These are phyloP conservation scores for Scrobipalpa atriplicella DNA, from an alignment of 2,888 invertebrate genomes.

Conservation along the genomic window DNA sequence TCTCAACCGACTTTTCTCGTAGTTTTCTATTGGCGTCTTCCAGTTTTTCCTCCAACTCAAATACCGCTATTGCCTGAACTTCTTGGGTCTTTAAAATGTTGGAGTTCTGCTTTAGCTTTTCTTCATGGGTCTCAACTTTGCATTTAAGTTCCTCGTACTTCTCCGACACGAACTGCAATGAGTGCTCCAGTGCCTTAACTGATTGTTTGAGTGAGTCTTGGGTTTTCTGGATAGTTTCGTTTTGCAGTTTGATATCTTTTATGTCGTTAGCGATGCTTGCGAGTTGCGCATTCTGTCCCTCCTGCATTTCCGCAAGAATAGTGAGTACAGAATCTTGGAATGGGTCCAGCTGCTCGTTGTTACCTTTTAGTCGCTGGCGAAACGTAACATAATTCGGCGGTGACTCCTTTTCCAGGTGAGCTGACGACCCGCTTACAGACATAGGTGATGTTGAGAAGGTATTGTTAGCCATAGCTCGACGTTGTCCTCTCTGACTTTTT, in stretches of 20 bases:
- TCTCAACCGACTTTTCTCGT: neutral
- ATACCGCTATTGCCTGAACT: neutral
- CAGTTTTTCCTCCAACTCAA: neutral
- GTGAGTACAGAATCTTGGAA: conserved; percentile 1
- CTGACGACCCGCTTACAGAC: neutral
- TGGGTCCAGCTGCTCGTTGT: neutral
- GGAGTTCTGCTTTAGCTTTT: neutral
- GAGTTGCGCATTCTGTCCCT: neutral
- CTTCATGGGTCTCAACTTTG: neutral
- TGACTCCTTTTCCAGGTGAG: neutral
- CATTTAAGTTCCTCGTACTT: neutral
- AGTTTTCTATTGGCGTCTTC: conserved; percentile 7
- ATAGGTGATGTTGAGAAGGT: neutral
- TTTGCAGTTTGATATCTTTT: neutral
- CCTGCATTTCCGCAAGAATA: neutral
- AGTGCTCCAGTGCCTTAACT: neutral
- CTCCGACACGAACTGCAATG: neutral
- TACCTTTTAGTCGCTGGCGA: neutral
- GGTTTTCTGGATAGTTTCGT: neutral
- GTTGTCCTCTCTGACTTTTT: neutral
- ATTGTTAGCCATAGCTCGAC: neutral
- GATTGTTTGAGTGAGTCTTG: neutral
- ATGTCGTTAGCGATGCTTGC: neutral
- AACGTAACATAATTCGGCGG: neutral
- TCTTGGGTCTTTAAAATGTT: neutral